A percentile compares a stretch with the other conserved stretches of the same genome.
Conservation (phyloP, 2,113 vertebrate species). For the Boleophthalmus pectinirostris region DNA sequence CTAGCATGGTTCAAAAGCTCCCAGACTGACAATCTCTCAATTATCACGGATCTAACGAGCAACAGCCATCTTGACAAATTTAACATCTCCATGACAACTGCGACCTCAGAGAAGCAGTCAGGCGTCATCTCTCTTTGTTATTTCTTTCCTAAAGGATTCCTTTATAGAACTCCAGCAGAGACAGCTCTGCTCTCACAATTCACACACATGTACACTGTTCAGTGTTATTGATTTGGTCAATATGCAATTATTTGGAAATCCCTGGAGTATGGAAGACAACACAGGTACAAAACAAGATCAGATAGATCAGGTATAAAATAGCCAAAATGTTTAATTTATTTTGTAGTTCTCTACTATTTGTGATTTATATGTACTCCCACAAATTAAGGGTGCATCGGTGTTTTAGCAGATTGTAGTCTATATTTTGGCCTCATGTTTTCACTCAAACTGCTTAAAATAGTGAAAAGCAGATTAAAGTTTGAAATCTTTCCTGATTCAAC, state of each 20-base stretch:
- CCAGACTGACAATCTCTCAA: conserved; percentile 55
- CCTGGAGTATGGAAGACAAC: not conserved
- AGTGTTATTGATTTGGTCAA: conserved; percentile 47
- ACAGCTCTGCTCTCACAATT: not conserved
- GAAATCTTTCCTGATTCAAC: not conserved
- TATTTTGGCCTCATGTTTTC: no score
- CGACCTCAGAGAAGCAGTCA: not conserved
- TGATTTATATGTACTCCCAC: no score
- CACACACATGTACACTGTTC: conserved; percentile 35
- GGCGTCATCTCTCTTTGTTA: conserved; percentile 1
- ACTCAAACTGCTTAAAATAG: no score
- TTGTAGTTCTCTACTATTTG: no score
- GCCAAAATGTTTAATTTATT: no score
- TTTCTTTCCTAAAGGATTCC: not conserved
- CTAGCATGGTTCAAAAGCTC: conserved; percentile 36
- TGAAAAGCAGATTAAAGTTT: not conserved
- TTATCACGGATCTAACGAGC: conserved; percentile 56
- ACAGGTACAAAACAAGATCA: conserved; percentile 10
- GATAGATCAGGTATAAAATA: not conserved
- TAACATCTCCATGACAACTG: conserved; percentile 67
- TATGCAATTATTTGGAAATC: conserved; percentile 22
- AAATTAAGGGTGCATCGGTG: no score
- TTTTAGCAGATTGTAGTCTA: no score
- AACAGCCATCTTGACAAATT: conserved; percentile 45
- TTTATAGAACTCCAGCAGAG: not conserved